A percentile compares a stretch with the other conserved stretches of the same genome.
Conservation (phyloP, 2,888 invertebrate species). For the Chrysolina haemoptera region DNA sequence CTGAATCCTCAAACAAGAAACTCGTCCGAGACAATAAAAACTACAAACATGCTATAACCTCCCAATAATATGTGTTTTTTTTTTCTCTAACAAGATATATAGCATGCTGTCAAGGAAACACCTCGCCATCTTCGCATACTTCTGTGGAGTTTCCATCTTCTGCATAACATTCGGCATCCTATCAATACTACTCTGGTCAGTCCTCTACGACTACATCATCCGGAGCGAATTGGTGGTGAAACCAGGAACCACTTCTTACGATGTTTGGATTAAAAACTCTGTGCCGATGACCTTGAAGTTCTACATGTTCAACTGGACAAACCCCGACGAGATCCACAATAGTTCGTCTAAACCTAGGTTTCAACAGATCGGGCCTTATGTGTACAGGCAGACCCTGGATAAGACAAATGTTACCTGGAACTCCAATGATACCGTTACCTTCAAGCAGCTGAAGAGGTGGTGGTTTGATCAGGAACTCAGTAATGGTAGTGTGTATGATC, state of each 20-base stretch:
- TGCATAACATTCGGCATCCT: conserved; percentile 51
- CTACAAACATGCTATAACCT: too few species aligned
- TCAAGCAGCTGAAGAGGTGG: conserved; percentile 79
- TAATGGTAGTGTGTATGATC: conserved; percentile 79
- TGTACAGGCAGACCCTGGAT: conserved; percentile 78
- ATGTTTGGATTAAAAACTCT: conserved; percentile 80
- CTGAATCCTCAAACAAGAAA: too few species aligned
- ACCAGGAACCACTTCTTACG: conserved; percentile 76
- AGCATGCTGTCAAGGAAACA: conserved; percentile 52
- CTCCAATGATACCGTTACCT: conserved; percentile 81
- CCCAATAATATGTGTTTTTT: neutral
- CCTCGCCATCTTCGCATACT: conserved; percentile 41
- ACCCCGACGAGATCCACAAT: conserved; percentile 77
- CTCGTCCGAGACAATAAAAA: too few species aligned
- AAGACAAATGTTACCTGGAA: conserved; percentile 84
- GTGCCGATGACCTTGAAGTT: conserved; percentile 78
- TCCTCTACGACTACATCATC: conserved; percentile 53
- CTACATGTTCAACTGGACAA: conserved; percentile 87
- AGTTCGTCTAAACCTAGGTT: conserved; percentile 72
- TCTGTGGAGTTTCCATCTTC: conserved; percentile 47
- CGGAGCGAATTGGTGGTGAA: conserved; percentile 74
- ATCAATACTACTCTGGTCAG: conserved; percentile 48
- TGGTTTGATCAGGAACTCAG: conserved; percentile 79
- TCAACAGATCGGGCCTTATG: conserved; percentile 76
- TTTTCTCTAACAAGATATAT: conserved; percentile 21